Evolutionary conservation across 2,113 vertebrate genomes (phyloP).

Genomic region (Meleagris gallopavo): DNA sequence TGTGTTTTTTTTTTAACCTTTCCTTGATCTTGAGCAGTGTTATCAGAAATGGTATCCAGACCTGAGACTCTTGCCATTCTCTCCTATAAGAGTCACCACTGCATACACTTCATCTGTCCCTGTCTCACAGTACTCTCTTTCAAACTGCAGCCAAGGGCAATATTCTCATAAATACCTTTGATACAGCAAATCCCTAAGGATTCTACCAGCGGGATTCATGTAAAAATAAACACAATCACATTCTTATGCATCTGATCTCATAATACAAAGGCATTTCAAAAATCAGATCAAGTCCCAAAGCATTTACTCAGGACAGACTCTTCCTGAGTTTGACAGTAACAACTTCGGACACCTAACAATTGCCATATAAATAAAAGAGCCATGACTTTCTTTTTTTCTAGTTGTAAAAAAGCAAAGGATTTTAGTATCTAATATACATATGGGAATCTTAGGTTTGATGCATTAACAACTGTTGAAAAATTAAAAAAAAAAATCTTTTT

Average conservation of each 20-base stretch:
- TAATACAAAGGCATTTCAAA: conserved; percentile 7
- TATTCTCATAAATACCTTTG: conserved; percentile 33
- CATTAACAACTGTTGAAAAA: background rate
- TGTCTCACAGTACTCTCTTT: background rate
- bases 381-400: background rate
- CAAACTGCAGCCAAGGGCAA: background rate
- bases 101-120: conserved; percentile 8
- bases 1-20: background rate
- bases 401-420: background rate
- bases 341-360: background rate
- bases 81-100: background rate
- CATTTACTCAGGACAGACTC: background rate
- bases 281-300: background rate
- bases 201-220: background rate
- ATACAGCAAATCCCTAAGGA: conserved; percentile 46
- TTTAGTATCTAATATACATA: background rate
- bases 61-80: background rate
- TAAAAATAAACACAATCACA: conserved; percentile 42
- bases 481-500: background rate
- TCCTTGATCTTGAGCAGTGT: background rate
- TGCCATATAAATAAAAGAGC: background rate
- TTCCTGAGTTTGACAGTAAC: background rate
- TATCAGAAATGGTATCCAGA: background rate
- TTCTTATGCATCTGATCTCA: conserved; percentile 17
- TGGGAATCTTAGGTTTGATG: background rate